These are phyloP conservation scores for Oryzias celebensis DNA, from an alignment of 2,113 vertebrate genomes.

Conservation along the genomic window DNA sequence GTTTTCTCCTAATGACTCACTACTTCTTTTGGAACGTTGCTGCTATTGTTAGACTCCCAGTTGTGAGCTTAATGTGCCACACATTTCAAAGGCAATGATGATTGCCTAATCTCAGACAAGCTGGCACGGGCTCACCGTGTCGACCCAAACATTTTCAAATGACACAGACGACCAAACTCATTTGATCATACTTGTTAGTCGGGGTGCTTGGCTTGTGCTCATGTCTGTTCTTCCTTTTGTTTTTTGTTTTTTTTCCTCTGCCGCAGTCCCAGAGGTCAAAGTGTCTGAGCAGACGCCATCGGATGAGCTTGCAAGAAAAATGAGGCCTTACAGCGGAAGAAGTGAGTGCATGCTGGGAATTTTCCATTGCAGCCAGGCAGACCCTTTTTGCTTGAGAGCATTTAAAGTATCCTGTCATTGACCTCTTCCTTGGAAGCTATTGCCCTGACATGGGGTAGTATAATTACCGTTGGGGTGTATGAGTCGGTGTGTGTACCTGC, in stretches of 20 bases:
- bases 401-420: not conserved
- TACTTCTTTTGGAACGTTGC: constrained; percentile 33
- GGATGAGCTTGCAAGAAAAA: constrained; percentile 88
- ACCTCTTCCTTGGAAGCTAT: not conserved
- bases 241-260: not conserved
- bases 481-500: constrained; percentile 34
- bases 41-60: constrained; percentile 39
- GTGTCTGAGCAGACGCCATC: constrained; percentile 90
- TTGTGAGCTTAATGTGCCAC: constrained; percentile 23
- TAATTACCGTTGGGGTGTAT: constrained; percentile 28
- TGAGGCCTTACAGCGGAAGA: constrained; percentile 84
- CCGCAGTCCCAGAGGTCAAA: constrained; percentile 85
- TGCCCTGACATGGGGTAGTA: not conserved
- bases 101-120: constrained; percentile 36
- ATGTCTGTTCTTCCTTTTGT: not conserved
- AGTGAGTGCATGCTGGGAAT: constrained; percentile 72
- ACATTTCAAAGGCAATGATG: constrained; percentile 26
- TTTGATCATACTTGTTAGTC: not conserved
- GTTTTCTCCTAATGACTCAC: constrained; percentile 50
- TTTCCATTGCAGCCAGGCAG: not conserved
- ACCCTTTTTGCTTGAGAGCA: not conserved
- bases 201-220: not conserved
- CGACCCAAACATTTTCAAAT: constrained; percentile 7
- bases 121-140: constrained; percentile 25
- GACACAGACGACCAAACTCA: constrained; percentile 10